A percentile compares a stretch with the other conserved stretches of the same genome.
These are phyloP conservation scores for Eupithecia abbreviata DNA, from an alignment of 2,888 invertebrate species.

Conservation along the genomic window DNA sequence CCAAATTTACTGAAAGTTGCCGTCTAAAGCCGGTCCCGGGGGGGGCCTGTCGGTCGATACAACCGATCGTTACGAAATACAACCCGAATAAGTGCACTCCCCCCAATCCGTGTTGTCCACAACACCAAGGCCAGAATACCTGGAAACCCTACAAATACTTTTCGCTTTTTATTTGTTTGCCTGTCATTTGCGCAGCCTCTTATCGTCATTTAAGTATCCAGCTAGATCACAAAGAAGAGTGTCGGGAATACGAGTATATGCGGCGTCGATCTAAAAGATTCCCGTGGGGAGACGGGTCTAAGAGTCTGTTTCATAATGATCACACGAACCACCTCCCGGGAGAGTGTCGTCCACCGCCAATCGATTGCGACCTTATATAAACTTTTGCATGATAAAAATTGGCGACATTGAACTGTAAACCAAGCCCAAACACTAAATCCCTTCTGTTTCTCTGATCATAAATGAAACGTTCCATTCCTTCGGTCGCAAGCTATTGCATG, in stretches of 20 bases:
- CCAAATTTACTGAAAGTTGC: background rate
- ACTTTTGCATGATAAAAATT: background rate
- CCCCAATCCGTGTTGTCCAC: background rate
- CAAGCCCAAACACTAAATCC: background rate
- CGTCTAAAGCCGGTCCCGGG: background rate
- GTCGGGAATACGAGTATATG: background rate
- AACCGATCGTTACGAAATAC: background rate
- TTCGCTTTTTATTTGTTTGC: background rate
- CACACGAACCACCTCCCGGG: background rate
- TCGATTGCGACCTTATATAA: background rate
- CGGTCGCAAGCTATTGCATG: background rate
- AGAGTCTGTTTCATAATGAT: background rate
- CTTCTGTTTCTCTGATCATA: background rate
- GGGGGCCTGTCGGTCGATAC: background rate
- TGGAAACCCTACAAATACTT: background rate
- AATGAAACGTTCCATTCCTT: background rate
- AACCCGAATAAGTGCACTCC: background rate
- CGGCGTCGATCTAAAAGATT: background rate
- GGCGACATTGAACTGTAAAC: background rate
- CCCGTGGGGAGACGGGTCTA: background rate
- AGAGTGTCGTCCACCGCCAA: background rate
- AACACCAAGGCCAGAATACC: background rate
- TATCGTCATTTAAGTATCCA: fast-evolving
- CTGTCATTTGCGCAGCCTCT: background rate
- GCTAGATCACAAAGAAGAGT: background rate